Conservation (phyloP, 2,888 invertebrate genomes). For the Hypena proboscidalis region DNA sequence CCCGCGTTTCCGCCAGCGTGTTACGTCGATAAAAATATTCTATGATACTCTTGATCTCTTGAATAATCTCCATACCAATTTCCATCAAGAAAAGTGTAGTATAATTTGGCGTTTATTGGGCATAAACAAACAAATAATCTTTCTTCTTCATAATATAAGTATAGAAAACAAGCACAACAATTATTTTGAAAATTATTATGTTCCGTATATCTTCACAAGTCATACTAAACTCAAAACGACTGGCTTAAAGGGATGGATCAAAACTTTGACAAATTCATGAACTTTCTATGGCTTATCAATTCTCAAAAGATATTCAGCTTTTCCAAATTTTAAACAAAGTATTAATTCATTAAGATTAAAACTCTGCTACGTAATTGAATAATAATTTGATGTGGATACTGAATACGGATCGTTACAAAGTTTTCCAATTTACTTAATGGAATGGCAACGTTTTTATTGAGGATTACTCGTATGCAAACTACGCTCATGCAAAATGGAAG, state of each 20-base stretch:
- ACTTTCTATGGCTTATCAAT: slow-evolving; percentile 60
- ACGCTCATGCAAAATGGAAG: slow-evolving; percentile 1
- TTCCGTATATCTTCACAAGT: no score
- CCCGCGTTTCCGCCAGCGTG: no score
- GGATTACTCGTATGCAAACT: slow-evolving; percentile 20
- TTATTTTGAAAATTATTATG: no score
- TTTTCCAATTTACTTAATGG: slow-evolving; percentile 46
- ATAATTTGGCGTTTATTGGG: no score
- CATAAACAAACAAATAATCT: no score
- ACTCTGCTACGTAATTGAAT: slow-evolving; percentile 31
- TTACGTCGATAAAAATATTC: no score
- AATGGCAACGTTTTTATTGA: slow-evolving; percentile 33
- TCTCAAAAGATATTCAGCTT: slow-evolving; percentile 44
- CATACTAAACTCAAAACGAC: slow-evolving; percentile 55
- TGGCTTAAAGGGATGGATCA: slow-evolving; percentile 59
- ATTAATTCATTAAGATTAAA: slow-evolving; percentile 44
- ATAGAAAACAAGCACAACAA: no score
- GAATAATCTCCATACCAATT: no score
- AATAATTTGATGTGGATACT: slow-evolving; percentile 25
- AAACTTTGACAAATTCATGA: slow-evolving; percentile 60
- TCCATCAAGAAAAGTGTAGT: no score
- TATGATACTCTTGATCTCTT: no score
- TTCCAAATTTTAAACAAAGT: slow-evolving; percentile 39
- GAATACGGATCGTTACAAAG: slow-evolving; percentile 34
- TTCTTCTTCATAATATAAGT: no score